Percentiles rank a stretch among this genome's conserved stretches.
Conservation (phyloP, 2,113 vertebrate species). For the Otus sunia region DNA sequence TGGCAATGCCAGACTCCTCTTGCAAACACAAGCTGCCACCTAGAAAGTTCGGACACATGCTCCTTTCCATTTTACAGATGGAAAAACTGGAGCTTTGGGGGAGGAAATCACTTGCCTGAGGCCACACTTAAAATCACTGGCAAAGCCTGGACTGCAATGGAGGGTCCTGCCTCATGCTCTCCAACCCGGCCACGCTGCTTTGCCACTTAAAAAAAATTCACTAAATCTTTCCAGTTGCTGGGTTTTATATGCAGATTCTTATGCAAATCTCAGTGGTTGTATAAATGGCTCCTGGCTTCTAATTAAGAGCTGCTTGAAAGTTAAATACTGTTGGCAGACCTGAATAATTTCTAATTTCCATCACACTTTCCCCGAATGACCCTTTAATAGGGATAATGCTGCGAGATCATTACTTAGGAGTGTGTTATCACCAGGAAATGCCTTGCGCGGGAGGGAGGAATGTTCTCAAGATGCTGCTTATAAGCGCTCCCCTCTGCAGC, state of each 20-base stretch:
- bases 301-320: conserved; percentile 58
- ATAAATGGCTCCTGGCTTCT: conserved; percentile 49
- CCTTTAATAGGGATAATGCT: conserved; percentile 49
- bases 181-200: background rate
- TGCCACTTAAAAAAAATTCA: background rate
- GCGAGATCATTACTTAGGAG: background rate
- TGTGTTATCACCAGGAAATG: background rate
- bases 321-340: conserved; percentile 49
- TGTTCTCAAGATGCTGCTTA: conserved; percentile 4
- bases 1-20: background rate
- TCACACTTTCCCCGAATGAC: conserved; percentile 39
- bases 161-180: background rate
- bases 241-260: conserved; percentile 5
- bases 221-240: background rate
- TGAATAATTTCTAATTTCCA: conserved; percentile 44
- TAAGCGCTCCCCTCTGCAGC: background rate
- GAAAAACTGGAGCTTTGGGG: background rate
- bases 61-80: background rate
- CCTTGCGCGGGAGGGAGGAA: background rate
- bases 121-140: background rate
- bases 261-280: conserved; percentile 31
- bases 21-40: background rate
- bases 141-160: background rate
- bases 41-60: rapidly evolving
- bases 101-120: background rate